A percentile compares a stretch with the other conserved stretches of the same genome.
Evolutionary conservation across 1,140 invertebrate species (phyloP).

Genomic region (Pseudomyrmex flavicornis): DNA sequence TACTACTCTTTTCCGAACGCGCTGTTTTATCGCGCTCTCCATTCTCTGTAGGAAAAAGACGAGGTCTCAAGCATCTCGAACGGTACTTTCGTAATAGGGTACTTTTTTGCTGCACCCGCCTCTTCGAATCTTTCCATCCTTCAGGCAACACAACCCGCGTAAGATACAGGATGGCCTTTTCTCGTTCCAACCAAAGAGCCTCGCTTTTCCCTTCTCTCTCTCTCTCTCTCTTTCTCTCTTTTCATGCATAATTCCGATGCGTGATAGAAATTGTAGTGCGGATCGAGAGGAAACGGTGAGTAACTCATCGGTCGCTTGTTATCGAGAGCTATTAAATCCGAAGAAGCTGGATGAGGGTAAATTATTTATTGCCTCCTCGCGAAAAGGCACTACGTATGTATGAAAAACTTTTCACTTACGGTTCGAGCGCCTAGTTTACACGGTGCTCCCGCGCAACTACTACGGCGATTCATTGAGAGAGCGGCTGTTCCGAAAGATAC

Average conservation of each 20-base stretch:
- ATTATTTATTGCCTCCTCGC: slow-evolving; percentile 66
- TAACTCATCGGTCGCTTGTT: slow-evolving; percentile 70
- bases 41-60: slow-evolving; percentile 21
- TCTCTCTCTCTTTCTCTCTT: slow-evolving; percentile 23
- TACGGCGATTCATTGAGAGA: slow-evolving; percentile 31
- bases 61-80: slow-evolving; percentile 26
- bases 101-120: slow-evolving; percentile 38
- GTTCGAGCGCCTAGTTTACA: neutral
- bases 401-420: slow-evolving; percentile 22
- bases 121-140: slow-evolving; percentile 41
- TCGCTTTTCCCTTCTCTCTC: slow-evolving; percentile 14
- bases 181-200: slow-evolving; percentile 23
- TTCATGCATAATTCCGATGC: slow-evolving; percentile 71
- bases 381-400: slow-evolving; percentile 17
- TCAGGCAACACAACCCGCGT: slow-evolving; percentile 47
- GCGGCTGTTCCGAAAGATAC: slow-evolving; percentile 26
- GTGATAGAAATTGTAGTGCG: slow-evolving; percentile 70
- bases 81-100: slow-evolving; percentile 43
- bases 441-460: neutral
- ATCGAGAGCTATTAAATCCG: slow-evolving; percentile 54
- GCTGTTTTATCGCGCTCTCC: slow-evolving; percentile 48
- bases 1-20: slow-evolving; percentile 8
- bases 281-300: slow-evolving; percentile 37
- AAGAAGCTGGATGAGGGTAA: slow-evolving; percentile 53
- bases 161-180: slow-evolving; percentile 54